phyloP scores from a whole-genome alignment of 2,888 invertebrate species.

The Diogma glabrata region DNA sequence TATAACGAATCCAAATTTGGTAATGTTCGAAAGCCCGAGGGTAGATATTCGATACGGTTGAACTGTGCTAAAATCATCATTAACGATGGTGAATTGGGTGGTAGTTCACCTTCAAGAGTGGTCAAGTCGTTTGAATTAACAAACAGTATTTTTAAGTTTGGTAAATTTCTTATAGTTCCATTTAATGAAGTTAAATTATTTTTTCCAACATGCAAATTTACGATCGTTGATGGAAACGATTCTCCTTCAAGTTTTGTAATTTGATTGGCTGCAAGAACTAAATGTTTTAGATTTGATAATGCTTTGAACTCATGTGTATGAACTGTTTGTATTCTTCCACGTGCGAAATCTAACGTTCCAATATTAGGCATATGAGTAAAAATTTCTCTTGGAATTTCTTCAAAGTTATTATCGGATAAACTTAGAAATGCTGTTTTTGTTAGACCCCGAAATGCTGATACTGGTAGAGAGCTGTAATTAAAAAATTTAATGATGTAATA shows the following conservation, averaged over 20 bases:
- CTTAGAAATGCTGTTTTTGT: constrained; percentile 63
- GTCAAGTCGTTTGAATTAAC: constrained; percentile 65
- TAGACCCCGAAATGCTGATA: constrained; percentile 62
- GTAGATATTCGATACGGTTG: constrained; percentile 58
- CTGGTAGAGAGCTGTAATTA: constrained; percentile 58
- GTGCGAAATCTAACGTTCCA: constrained; percentile 67
- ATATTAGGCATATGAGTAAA: constrained; percentile 65
- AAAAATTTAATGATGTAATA: too few species aligned
- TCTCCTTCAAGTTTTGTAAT: constrained; percentile 60
- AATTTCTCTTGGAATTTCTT: constrained; percentile 63
- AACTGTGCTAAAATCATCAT: constrained; percentile 60
- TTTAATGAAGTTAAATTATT: constrained; percentile 63
- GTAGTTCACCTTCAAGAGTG: constrained; percentile 63
- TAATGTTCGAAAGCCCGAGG: constrained; percentile 57
- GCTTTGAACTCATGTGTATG: constrained; percentile 66
- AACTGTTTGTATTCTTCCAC: constrained; percentile 65
- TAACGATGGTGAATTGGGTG: constrained; percentile 49
- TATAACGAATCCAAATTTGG: constrained; percentile 57
- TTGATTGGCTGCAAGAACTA: constrained; percentile 64
- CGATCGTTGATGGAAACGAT: constrained; percentile 55
- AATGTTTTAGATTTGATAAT: constrained; percentile 50
- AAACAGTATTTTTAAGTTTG: constrained; percentile 64
- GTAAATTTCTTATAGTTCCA: constrained; percentile 62
- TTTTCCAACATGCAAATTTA: constrained; percentile 60
- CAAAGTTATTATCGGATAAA: constrained; percentile 66